phyloP scores from a whole-genome alignment of 2,113 vertebrate species.

The Turdus rufiventris region DNA sequence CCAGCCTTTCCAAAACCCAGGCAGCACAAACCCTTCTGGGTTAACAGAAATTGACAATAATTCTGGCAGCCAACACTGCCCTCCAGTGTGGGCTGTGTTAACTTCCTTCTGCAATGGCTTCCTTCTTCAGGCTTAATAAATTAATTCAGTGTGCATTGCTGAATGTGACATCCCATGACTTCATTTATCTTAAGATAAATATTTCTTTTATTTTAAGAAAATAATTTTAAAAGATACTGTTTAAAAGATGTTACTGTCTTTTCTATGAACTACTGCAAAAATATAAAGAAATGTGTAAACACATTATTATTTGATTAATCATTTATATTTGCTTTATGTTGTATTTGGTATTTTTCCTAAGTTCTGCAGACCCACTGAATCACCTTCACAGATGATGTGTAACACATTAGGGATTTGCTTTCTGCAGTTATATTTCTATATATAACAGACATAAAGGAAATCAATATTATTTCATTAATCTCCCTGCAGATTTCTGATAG shows the following conservation, averaged over 20 bases:
- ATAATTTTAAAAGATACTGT: neutral
- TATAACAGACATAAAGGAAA: neutral
- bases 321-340: neutral
- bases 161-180: neutral
- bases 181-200: neutral
- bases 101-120: neutral
- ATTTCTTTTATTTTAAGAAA: neutral
- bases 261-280: neutral
- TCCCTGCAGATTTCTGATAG: neutral
- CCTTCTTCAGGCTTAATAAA: neutral
- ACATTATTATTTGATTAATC: neutral
- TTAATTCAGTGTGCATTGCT: neutral
- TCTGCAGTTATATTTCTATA: neutral
- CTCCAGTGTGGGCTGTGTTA: neutral
- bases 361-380: neutral
- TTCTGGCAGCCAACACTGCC: neutral
- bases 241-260: neutral
- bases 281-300: neutral
- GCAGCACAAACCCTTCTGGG: neutral
- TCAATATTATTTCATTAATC: neutral
- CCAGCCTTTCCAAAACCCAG: neutral
- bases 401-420: neutral
- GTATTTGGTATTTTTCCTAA: neutral
- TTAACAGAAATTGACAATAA: neutral
- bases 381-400: neutral